phyloP scores from a whole-genome alignment of 2,797 vertebrate genomes.

The Anguilla megastoma region DNA sequence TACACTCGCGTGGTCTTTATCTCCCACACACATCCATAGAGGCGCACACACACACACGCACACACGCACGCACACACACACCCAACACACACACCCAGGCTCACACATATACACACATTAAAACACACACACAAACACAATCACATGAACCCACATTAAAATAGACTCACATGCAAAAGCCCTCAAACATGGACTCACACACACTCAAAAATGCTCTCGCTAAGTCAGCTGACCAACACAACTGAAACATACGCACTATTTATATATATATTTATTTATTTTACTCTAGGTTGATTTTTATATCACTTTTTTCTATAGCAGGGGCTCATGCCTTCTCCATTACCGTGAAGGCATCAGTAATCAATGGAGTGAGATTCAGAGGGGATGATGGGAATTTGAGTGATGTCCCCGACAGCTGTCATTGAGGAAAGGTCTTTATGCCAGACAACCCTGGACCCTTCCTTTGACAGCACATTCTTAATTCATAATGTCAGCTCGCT shows the following conservation, averaged over 20 bases:
- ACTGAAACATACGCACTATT: neutral
- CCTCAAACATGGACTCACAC: neutral
- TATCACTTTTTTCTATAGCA: neutral
- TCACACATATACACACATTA: neutral
- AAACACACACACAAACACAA: neutral
- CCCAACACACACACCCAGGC: neutral
- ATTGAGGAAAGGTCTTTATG: slow-evolving; percentile 63
- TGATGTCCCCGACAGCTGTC: slow-evolving; percentile 57
- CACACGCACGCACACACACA: neutral
- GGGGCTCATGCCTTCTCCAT: neutral
- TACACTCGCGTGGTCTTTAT: neutral
- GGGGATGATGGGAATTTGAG: slow-evolving; percentile 3
- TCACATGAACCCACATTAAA: neutral
- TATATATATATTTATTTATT: neutral
- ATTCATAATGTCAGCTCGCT: slow-evolving; percentile 74
- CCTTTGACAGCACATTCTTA: slow-evolving; percentile 60
- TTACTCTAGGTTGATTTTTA: neutral
- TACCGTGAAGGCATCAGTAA: neutral
- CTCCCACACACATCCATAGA: neutral
- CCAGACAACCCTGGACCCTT: slow-evolving; percentile 49
- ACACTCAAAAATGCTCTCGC: neutral
- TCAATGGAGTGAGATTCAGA: neutral
- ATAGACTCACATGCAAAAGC: neutral
- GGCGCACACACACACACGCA: neutral
- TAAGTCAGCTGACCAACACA: neutral